Evolutionary conservation across 2,113 vertebrate genomes (phyloP).

Genomic region (Tachycineta bicolor): DNA sequence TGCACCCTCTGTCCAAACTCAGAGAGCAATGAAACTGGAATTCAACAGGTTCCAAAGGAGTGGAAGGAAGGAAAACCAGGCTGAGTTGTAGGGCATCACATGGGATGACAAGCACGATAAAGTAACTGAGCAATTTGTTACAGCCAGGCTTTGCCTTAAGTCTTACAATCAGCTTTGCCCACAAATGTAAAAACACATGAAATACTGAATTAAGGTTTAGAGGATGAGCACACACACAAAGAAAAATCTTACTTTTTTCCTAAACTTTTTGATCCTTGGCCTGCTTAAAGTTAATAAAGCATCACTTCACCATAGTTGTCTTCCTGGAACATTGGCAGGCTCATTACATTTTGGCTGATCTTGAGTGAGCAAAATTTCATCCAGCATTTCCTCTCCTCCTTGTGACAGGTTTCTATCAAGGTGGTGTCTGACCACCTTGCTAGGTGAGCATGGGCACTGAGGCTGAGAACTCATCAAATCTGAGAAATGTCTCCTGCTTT

Average conservation of each 20-base stretch:
- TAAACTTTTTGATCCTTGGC: background rate
- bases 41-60: background rate
- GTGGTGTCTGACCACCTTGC: background rate
- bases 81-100: background rate
- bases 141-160: background rate
- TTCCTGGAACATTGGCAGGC: background rate
- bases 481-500: background rate
- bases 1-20: background rate
- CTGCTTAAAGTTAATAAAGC: background rate
- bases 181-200: background rate
- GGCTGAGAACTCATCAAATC: background rate
- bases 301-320: background rate
- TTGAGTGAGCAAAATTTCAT: background rate
- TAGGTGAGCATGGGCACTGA: background rate
- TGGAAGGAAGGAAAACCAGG: accelerated
- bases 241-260: background rate
- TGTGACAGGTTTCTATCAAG: background rate
- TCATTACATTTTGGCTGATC: background rate
- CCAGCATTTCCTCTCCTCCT: background rate
- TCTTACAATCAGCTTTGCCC: background rate
- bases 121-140: background rate
- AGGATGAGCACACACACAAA: background rate
- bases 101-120: background rate
- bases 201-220: background rate
- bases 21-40: background rate